phyloP scores from a whole-genome alignment of 2,797 vertebrate genomes.

The Mallotus villosus region DNA sequence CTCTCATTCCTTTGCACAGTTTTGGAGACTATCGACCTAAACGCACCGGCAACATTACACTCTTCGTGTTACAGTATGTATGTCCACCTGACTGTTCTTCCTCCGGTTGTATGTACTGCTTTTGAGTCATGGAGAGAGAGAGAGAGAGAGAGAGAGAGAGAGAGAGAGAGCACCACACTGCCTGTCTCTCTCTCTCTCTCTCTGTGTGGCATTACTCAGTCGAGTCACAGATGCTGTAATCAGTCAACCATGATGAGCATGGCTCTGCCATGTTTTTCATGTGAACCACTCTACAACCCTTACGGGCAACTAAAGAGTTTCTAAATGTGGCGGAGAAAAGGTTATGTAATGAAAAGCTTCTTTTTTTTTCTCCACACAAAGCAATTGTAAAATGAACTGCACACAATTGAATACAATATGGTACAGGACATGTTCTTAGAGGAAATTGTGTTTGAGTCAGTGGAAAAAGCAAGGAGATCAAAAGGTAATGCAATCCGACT shows the following conservation, averaged over 20 bases:
- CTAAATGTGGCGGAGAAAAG: no score
- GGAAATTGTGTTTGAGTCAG: background rate
- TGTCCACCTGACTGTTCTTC: background rate
- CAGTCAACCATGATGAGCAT: background rate
- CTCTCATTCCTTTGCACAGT: no score
- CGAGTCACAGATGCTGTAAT: constrained; percentile 1
- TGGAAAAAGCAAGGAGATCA: background rate
- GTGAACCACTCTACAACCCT: background rate
- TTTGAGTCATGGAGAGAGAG: background rate
- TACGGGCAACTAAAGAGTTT: background rate
- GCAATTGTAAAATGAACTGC: background rate
- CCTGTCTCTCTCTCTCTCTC: background rate
- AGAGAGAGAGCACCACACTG: background rate
- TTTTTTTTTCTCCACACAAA: no score
- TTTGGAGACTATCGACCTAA: background rate
- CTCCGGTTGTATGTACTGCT: background rate
- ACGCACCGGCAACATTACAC: background rate
- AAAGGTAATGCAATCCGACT: background rate
- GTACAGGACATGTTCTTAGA: background rate
- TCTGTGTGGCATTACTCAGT: background rate
- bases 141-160: background rate
- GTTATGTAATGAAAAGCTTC: no score
- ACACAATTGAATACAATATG: background rate
- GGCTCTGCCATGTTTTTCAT: background rate
- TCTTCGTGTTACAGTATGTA: background rate